Evolutionary conservation across 2,113 vertebrate genomes (phyloP).

Genomic region (Chaetops frenatus): DNA sequence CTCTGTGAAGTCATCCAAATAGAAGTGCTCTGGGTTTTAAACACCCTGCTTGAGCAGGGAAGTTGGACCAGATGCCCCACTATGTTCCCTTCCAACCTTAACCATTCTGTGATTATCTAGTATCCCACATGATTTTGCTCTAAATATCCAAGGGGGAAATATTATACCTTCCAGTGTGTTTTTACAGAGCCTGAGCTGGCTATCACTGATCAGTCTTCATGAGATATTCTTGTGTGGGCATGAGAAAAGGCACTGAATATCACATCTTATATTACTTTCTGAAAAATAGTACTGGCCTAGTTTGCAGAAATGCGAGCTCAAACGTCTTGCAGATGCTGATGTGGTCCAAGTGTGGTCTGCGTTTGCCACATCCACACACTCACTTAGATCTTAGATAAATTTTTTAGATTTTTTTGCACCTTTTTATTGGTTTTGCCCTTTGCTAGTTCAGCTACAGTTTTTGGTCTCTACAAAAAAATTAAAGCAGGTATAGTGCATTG

Average conservation of each 20-base stretch:
- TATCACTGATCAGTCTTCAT: not conserved
- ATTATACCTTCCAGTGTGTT: not conserved
- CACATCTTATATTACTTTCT: not conserved
- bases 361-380: not conserved
- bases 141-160: not conserved
- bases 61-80: not conserved
- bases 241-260: not conserved
- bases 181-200: not conserved
- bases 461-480: not conserved
- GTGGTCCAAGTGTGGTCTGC: not conserved
- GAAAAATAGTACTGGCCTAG: not conserved
- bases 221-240: not conserved
- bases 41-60: not conserved
- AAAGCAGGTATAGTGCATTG: not conserved
- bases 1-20: not conserved
- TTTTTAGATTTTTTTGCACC: not conserved
- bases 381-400: fast-evolving
- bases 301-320: not conserved
- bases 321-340: not conserved
- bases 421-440: not conserved
- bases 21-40: not conserved
- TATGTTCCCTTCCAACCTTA: not conserved
- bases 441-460: not conserved
- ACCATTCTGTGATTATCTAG: not conserved
- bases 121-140: not conserved